Base-by-base conservation (phyloP, 2,113 vertebrate species). In the Charina bottae region DNA sequence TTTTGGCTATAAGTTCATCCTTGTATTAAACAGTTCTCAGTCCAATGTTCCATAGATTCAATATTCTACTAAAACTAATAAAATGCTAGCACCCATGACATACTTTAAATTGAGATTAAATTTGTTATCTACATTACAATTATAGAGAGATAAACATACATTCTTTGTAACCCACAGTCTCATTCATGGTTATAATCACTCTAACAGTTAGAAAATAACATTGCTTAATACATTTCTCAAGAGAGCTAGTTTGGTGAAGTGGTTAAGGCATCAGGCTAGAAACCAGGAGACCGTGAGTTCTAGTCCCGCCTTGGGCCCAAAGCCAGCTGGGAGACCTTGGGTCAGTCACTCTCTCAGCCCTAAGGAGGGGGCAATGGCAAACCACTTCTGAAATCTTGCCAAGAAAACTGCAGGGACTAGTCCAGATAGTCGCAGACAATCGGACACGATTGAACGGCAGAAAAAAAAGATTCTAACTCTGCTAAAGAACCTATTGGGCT, bases 141-240 rank as follows among this genome's bases (percentile, higher is more conserved):
- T 89, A 92, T 6, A 23, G 54, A 59, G 72, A 59, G 72, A 90
- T 54, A 93, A 92, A 68, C 23, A 46, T 9, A 37, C 62, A 37
- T 72, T 72, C 64, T 68, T 33, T 49, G 33, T 33, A 72, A 17
- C n/a, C 4, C n/a, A 72, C 12, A 78, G 7, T 87, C 60, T 89
- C 62, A 58, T 26, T 0, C 1, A 8, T 58, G 91, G 55, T 93
- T 91, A 4, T 13, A 90, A 92, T 93, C 90, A 91, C 87, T 92
- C 58, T 95, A 2, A 0, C 87, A 95, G 88, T 90, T 37, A 26
- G 8, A 26, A 62, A 68, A 60, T n/a, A 92, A 93, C 93, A 87
- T 85, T 8, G 28, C 62, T n/a, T 12, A 33, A 42, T 24, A 88
- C 2, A 87, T 49, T 53, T 88, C 42, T 42, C 42, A 42, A 42